Percentiles rank a stretch among this genome's conserved stretches.
These are phyloP conservation scores for Trachurus trachurus DNA, from an alignment of 2,797 vertebrate genomes.

Conservation along the genomic window DNA sequence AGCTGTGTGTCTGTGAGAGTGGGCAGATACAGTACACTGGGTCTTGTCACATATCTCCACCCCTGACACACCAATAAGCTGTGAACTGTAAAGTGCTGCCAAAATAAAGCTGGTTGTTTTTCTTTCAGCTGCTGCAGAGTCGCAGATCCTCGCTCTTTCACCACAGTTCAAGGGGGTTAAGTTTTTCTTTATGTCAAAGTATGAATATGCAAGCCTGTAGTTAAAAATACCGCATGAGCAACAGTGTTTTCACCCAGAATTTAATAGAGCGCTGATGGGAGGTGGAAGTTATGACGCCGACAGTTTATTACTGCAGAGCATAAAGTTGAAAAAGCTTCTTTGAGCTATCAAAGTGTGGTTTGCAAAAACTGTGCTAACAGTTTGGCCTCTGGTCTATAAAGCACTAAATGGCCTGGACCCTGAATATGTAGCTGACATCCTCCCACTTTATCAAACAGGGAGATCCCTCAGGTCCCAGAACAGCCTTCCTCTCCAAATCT, in stretches of 20 bases:
- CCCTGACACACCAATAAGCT: constrained; percentile 13
- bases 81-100: not conserved
- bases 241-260: constrained; percentile 7
- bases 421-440: not conserved
- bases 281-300: not conserved
- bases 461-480: constrained; percentile 1
- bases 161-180: not conserved
- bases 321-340: not conserved
- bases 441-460: not conserved
- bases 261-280: not conserved
- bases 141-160: constrained; percentile 5
- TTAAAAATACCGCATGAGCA: constrained; percentile 26
- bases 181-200: constrained; percentile 5
- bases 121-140: not conserved
- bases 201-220: not conserved
- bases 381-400: not conserved
- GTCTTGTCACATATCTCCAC: constrained; percentile 24
- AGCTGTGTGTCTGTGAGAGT: constrained; percentile 27
- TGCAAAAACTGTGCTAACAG: not conserved
- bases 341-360: not conserved
- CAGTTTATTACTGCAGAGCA: not conserved
- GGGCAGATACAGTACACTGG: constrained; percentile 16
- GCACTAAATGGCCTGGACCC: not conserved
- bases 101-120: constrained; percentile 11
- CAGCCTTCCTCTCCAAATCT: not conserved